Conservation (phyloP, 2,888 invertebrate genomes). For the Rhamphomyia laevipes region DNA sequence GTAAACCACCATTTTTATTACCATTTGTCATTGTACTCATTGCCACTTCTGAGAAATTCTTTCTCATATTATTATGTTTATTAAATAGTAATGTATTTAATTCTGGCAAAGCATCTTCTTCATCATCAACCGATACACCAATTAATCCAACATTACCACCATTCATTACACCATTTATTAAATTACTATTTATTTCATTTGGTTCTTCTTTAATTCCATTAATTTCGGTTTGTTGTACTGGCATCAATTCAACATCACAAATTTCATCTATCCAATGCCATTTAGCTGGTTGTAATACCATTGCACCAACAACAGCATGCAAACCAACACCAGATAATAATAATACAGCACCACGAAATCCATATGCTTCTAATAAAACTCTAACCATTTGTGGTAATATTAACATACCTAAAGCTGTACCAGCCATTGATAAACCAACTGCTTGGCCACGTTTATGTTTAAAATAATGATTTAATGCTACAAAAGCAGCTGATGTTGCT, state of each 20-base stretch:
- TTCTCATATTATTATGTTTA: conserved; percentile 32
- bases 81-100: conserved; percentile 34
- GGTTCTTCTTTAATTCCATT: conserved; percentile 51
- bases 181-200: not conserved
- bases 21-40: conserved; percentile 29
- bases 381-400: conserved; percentile 66
- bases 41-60: conserved; percentile 36
- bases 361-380: conserved; percentile 48
- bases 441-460: conserved; percentile 66
- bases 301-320: conserved; percentile 54
- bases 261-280: conserved; percentile 49
- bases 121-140: conserved; percentile 37
- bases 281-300: conserved; percentile 57
- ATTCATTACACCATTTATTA: not conserved
- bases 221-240: conserved; percentile 41
- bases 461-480: conserved; percentile 67
- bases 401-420: conserved; percentile 67
- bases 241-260: conserved; percentile 33
- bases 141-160: not conserved
- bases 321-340: conserved; percentile 55
- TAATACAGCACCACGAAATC: conserved; percentile 56
- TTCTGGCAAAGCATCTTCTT: conserved; percentile 40
- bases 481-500: conserved; percentile 64
- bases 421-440: conserved; percentile 67
- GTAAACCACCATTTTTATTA: conserved; percentile 27